Conservation (phyloP, 2,797 vertebrate genomes). For the Alcedo atthis region DNA sequence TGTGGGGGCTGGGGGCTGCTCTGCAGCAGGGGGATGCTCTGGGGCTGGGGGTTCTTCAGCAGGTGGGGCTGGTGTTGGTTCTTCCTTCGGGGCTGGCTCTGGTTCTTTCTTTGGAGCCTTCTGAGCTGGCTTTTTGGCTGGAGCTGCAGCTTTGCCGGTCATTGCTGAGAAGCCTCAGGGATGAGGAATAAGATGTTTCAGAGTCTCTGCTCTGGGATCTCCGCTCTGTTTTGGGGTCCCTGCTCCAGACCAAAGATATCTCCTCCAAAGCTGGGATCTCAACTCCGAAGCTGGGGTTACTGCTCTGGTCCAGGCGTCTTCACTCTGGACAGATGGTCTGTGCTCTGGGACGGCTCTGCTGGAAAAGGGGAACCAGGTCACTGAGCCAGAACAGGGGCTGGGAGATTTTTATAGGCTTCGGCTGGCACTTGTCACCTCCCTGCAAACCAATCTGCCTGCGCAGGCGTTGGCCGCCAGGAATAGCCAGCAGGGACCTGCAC, state of each 20-base stretch:
- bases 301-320: not conserved
- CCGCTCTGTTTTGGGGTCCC: not conserved
- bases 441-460: constrained; percentile 66
- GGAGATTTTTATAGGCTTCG: constrained; percentile 59
- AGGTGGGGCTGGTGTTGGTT: constrained; percentile 60
- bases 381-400: constrained; percentile 14
- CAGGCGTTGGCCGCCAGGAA: constrained; percentile 64
- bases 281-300: fast-evolving
- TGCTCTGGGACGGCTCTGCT: not conserved
- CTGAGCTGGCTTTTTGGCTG: constrained; percentile 71
- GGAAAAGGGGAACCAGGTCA: not conserved
- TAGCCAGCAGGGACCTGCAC: constrained; percentile 58
- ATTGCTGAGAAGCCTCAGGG: constrained; percentile 48
- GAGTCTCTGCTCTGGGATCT: not conserved
- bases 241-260: not conserved
- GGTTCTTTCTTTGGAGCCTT: constrained; percentile 47
- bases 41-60: not conserved
- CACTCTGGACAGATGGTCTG: not conserved
- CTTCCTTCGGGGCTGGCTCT: constrained; percentile 24
- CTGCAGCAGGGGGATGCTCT: not conserved
- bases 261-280: not conserved
- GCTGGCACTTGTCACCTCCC: constrained; percentile 58
- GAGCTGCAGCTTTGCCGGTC: constrained; percentile 78
- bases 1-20: constrained; percentile 15
- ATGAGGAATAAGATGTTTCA: not conserved